Evolutionary conservation across 2,888 invertebrate genomes (phyloP).

Genomic region (Lochmaea crataegi): DNA sequence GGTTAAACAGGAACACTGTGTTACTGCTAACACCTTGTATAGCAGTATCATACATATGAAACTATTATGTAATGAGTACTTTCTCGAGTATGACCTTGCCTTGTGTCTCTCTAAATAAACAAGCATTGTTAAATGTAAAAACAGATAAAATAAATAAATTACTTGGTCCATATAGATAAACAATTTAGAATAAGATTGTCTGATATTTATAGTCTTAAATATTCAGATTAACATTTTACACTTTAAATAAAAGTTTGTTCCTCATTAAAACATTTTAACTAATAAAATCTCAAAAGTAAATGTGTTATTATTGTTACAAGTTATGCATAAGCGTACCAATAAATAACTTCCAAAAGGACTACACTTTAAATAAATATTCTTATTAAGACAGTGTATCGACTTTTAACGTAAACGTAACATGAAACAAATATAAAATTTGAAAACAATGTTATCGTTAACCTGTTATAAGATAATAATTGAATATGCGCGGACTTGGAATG

Average conservation of each 20-base stretch:
- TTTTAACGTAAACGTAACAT: too few species aligned
- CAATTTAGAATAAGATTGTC: slow-evolving; percentile 14
- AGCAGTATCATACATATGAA: slow-evolving; percentile 4
- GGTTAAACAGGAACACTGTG: too few species aligned
- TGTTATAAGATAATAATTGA: too few species aligned
- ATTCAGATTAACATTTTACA: not conserved
- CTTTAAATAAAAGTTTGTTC: not conserved
- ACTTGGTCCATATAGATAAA: slow-evolving; percentile 18
- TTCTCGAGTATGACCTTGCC: slow-evolving; percentile 21
- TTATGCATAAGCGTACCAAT: not conserved
- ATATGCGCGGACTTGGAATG: too few species aligned
- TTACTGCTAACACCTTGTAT: not conserved
- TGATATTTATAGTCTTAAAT: slow-evolving; percentile 1
- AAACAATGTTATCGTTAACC: too few species aligned
- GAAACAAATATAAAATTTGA: too few species aligned
- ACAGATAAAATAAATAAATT: slow-evolving; percentile 22
- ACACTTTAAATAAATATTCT: not conserved
- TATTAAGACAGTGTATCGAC: too few species aligned
- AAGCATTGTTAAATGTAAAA: slow-evolving; percentile 15
- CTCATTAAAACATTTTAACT: not conserved
- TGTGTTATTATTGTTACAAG: not conserved
- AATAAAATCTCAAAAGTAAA: not conserved
- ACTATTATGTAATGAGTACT: slow-evolving; percentile 16
- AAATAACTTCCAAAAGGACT: not conserved
- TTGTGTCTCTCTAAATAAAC: slow-evolving; percentile 22